Evolutionary conservation across 2,797 vertebrate species (phyloP), one percentile per base, ranked within the genome.

Genomic region (Tokudaia muenninki): DNA sequence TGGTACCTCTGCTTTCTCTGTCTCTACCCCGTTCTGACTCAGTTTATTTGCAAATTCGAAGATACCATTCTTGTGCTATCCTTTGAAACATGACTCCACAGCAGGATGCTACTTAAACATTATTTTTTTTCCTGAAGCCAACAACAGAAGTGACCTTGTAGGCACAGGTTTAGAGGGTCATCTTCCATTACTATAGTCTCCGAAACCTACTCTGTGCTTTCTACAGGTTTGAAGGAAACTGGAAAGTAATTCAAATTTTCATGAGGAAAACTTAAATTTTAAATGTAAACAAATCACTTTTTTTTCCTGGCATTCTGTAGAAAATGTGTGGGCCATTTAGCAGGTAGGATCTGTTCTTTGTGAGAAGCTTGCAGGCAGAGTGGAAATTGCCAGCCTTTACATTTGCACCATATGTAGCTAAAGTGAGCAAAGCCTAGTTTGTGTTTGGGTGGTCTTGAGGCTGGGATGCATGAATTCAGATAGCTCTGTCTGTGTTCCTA

Each of bases 251-350:
- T 78, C 70, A 13, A n/a, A 14, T 9, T 70, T 50, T 41, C 44
- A 12, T 72, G 50, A 50, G 16, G 52, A 74, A 22, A 21, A 24
- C n/a, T 41, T 86, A 50, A 17, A 37, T 92, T 65, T 89, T 44
- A 47, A 21, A 47, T 31, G 63, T 84, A 50, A 84, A 57, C 41
- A 86, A 89, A 79, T 84, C 4, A 44, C 29, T 47, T 22, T 12
- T 21, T 19, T 78, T 34, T 50, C 88, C 59, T 75, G 92, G 50
- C 41, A 17, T 90, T 44, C 5, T 90, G 0, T 87, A 63, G 94
- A 70, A 94, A 87, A 90, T 52, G 31, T 90, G 50, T n/a, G 74
- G 50, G n/a, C 57, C 65, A 52, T 61, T 95, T 90, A 87, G 63
- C 74, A 92, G 87, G 41, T 90, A 74, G 87, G 59, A 75, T 44